These are phyloP conservation scores for Eilema caniola DNA, from an alignment of 2,888 invertebrate genomes.

Conservation along the genomic window DNA sequence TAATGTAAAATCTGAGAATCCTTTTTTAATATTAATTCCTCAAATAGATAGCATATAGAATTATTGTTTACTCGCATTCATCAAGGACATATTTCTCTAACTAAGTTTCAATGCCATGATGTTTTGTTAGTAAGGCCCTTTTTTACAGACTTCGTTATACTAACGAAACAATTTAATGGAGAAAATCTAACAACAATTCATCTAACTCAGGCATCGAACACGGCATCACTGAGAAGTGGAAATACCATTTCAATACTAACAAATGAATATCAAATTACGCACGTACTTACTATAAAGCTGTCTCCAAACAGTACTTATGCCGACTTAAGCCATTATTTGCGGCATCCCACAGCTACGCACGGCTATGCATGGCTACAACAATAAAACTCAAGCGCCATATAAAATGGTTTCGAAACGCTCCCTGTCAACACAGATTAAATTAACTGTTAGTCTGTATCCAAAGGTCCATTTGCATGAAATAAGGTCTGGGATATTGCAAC, in stretches of 20 bases:
- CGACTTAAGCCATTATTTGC: neutral
- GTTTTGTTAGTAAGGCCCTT: no score
- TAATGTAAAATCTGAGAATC: no score
- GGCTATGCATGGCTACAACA: constrained; percentile 31
- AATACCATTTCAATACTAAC: neutral
- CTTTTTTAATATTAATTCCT: no score
- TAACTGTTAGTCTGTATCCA: constrained; percentile 53
- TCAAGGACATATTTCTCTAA: no score
- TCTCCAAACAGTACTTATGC: neutral
- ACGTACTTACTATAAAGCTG: neutral
- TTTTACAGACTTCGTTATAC: no score
- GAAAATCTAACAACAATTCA: neutral
- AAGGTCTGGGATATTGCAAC: constrained; percentile 32
- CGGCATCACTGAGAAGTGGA: neutral
- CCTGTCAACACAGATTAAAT: constrained; percentile 48
- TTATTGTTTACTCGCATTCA: no score
- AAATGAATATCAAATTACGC: neutral
- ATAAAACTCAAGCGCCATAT: constrained; percentile 35
- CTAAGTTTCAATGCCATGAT: no score
- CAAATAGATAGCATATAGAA: no score
- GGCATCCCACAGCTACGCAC: constrained; percentile 7
- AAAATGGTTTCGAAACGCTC: constrained; percentile 27
- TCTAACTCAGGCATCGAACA: neutral
- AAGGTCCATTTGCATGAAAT: constrained; percentile 52
- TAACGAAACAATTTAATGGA: neutral